A percentile compares a stretch with the other conserved stretches of the same genome.
These are phyloP conservation scores for Spilarctia lutea DNA, from an alignment of 2,888 invertebrate species.

Conservation along the genomic window DNA sequence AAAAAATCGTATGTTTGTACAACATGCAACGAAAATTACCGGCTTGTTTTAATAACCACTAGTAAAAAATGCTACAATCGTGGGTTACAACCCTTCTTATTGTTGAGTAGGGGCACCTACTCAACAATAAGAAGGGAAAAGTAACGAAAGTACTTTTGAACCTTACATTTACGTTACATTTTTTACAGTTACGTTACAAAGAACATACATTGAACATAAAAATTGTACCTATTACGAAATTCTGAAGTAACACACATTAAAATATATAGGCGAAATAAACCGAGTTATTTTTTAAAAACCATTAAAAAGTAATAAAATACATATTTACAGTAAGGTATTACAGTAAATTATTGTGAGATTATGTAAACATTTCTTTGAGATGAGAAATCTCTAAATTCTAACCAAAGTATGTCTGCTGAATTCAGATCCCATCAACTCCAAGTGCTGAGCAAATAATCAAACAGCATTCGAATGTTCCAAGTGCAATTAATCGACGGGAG, in stretches of 20 bases:
- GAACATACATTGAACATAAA: no score
- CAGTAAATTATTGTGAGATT: background rate
- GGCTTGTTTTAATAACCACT: no score
- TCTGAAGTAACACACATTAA: no score
- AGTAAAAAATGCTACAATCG: no score
- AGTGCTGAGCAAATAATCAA: slow-evolving; percentile 43
- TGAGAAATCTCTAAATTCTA: background rate
- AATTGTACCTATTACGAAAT: no score
- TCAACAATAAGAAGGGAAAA: background rate
- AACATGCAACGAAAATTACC: background rate
- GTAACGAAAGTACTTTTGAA: background rate
- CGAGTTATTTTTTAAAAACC: background rate
- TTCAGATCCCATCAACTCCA: slow-evolving; percentile 4
- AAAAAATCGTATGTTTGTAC: background rate
- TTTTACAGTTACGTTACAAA: no score
- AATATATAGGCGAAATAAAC: background rate
- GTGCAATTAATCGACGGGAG: slow-evolving; percentile 36
- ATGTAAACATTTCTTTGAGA: background rate
- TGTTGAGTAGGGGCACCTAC: background rate
- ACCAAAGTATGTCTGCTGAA: background rate
- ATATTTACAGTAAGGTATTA: background rate
- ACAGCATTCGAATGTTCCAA: slow-evolving; percentile 28
- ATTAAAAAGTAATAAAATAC: background rate
- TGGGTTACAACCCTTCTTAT: no score
- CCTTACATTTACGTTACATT: no score